phyloP scores from a whole-genome alignment of 2,797 vertebrate genomes.

The Triplophysa yarkandensis region DNA sequence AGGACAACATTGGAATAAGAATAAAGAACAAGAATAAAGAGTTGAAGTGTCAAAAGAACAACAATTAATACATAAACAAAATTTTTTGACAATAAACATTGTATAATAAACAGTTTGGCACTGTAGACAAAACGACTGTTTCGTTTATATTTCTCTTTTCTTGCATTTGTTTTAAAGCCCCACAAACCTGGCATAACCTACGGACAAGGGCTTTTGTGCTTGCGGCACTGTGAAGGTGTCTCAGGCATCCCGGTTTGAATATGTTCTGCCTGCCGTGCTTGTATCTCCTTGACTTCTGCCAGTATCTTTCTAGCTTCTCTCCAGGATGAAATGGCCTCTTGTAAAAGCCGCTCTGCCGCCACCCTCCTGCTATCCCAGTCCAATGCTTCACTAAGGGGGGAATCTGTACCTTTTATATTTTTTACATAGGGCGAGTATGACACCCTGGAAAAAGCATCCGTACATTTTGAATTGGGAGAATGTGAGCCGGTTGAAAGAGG shows the following conservation, averaged over 20 bases:
- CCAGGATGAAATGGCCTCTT: slow-evolving; percentile 90
- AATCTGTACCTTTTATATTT: slow-evolving; percentile 66
- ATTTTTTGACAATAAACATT: slow-evolving; percentile 25
- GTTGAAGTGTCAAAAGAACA: slow-evolving; percentile 38
- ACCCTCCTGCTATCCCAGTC: slow-evolving; percentile 78
- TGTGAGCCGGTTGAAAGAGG: slow-evolving; percentile 44
- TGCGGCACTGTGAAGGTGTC: slow-evolving; percentile 26
- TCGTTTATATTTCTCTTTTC: slow-evolving; percentile 39
- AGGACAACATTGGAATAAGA: slow-evolving; percentile 17
- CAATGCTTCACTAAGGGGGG: slow-evolving; percentile 60
- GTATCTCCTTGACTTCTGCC: slow-evolving; percentile 90
- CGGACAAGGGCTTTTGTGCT: slow-evolving; percentile 38
- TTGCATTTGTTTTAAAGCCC: slow-evolving; percentile 33
- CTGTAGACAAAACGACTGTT: slow-evolving; percentile 26
- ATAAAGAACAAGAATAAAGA: slow-evolving; percentile 54
- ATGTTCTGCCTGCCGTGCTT: slow-evolving; percentile 60
- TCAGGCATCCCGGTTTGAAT: slow-evolving; percentile 14
- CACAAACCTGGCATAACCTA: background rate
- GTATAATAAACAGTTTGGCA: slow-evolving; percentile 7
- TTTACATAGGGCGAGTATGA: slow-evolving; percentile 47
- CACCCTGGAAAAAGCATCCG: slow-evolving; percentile 42
- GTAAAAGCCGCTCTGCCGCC: slow-evolving; percentile 87
- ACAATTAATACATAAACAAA: slow-evolving; percentile 41
- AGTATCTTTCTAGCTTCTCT: slow-evolving; percentile 90
- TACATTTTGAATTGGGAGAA: slow-evolving; percentile 50